Conservation (phyloP, 2,113 vertebrate species). For the Emydura subglobosa region DNA sequence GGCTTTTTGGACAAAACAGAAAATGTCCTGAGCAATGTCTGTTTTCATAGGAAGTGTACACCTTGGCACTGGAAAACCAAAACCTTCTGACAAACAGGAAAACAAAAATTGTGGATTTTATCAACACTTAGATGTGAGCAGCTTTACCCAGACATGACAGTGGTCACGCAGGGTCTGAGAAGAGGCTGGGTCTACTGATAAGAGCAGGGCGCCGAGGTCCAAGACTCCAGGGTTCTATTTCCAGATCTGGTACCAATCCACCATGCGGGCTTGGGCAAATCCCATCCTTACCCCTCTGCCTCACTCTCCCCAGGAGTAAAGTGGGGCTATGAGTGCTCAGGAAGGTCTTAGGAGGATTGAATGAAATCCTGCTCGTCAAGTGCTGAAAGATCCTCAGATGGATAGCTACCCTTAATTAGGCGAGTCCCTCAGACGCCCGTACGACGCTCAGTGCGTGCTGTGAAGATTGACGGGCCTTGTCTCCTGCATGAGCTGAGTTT, state of each 20-base stretch:
- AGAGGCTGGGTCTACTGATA: not conserved
- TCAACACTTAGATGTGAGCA: not conserved
- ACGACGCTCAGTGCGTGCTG: not conserved
- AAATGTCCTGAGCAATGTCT: not conserved
- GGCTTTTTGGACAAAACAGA: not conserved
- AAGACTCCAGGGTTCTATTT: not conserved
- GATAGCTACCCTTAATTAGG: not conserved
- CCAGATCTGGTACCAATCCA: not conserved
- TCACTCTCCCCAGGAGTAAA: not conserved
- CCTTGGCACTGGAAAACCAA: not conserved
- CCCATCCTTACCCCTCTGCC: not conserved
- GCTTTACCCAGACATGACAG: not conserved
- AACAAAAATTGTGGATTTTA: not conserved
- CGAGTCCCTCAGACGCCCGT: not conserved
- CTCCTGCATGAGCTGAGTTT: not conserved
- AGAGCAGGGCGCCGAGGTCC: not conserved
- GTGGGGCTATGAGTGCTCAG: not conserved
- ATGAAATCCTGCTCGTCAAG: not conserved
- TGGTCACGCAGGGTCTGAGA: not conserved
- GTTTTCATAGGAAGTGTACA: not conserved
- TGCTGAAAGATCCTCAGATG: not conserved
- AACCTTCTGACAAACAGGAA: not conserved
- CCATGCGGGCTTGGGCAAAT: not conserved
- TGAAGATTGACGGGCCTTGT: not conserved
- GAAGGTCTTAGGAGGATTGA: not conserved